Base-by-base conservation (phyloP, 1,140 invertebrate species). In the Tenebrio molitor region DNA sequence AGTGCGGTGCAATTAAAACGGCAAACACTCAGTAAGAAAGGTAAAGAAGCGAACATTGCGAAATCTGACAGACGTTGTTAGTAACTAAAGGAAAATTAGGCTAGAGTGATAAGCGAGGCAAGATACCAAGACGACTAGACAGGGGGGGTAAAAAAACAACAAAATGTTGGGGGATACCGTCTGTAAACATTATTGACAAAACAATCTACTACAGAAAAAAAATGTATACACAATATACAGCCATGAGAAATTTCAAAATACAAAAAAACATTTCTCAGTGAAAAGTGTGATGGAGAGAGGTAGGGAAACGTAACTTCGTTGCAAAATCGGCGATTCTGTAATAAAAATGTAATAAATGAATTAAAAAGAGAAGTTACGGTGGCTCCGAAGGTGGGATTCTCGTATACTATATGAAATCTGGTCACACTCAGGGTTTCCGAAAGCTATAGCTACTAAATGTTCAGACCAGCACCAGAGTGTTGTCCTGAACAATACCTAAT, bases 161-260 rank as follows among this genome's bases (percentile, higher is more conserved):
- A 65, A 58, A 58, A 58, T 58, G 15, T n/a, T n/a, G 12, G 50
- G 50, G 50, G 50, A 29, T 58, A 29, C 50, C 50, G 50, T 23
- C 50, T 58, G 50, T 58, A 58, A 53, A n/a, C n/a, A n/a, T 15
- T 53, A 58, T 53, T 14, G 23, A 53, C 46, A 53, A 53, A 53
- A 66, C 41, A 44, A 53, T 71, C 75, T 75, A 77, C 68, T 58
- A 80, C 77, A 80, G n/a, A n/a, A n/a, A n/a, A n/a, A 78, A 79
- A 79, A 77, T 78, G 36, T 77, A 76, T 80, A 78, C 76, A 78
- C 76, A 80, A 76, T 79, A 75, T 77, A 78, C 74, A 77, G 75
- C 72, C 73, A 62, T 33, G 75, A 77, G 75, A 77, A 77, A 78
- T 72, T 36, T 79, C 74, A 76, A 78, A 78, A 79, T 58, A 77